Evolutionary conservation across 2,113 vertebrate species (phyloP).

Genomic region (Bombycilla garrulus): DNA sequence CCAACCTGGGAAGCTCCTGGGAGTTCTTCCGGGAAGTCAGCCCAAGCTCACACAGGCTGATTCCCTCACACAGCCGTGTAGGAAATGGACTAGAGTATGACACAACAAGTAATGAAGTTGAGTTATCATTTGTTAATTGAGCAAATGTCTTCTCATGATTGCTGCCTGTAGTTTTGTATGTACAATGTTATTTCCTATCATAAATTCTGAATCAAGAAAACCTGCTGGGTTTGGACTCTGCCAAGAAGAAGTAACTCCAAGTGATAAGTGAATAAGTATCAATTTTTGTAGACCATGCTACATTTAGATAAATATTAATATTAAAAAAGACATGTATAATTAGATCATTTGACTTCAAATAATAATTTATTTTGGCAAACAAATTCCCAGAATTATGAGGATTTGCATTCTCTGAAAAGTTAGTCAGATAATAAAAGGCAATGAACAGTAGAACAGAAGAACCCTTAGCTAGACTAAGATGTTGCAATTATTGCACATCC

Average conservation of each 20-base stretch:
- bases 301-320: neutral
- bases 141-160: neutral
- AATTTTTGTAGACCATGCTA: neutral
- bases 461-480: neutral
- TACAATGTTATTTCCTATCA: neutral
- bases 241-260: neutral
- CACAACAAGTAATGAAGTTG: neutral
- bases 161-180: neutral
- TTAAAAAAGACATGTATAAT: neutral
- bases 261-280: neutral
- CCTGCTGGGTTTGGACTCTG: neutral
- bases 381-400: neutral
- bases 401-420: neutral
- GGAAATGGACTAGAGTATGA: neutral
- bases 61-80: neutral
- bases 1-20: neutral
- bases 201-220: neutral
- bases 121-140: neutral
- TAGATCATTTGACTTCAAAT: neutral
- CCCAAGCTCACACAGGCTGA: neutral
- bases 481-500: neutral
- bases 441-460: neutral
- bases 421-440: neutral
- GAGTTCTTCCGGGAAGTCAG: neutral
- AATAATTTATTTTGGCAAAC: neutral